Base-by-base conservation (phyloP, 1,140 invertebrate genomes). In the Polypedilum pembai region DNA sequence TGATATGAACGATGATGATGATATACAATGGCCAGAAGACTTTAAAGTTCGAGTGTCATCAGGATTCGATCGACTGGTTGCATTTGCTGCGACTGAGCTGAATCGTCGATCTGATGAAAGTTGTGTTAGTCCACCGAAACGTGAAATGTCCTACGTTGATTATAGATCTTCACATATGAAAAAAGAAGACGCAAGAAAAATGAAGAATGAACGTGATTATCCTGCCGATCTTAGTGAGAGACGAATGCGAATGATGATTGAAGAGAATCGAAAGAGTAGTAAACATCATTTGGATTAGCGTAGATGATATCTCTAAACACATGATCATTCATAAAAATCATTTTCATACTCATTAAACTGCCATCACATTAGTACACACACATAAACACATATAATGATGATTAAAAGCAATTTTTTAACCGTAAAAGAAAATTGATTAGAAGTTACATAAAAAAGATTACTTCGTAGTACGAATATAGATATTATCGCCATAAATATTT, bases 1-100 rank as follows among this genome's bases (percentile, higher is more conserved):
- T 78, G 81, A 82, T 73, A 79, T 85, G 79, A 75, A 82, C 78
- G 86, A 86, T 76, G 65, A 69, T 69, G 86, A 85, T 72, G 86
- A 89, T 77, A 21, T 69, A 18, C 85, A 92, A 79, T 93, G 91
- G 91, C 91, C 93, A 80, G 90, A 92, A 78, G 45, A 56, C 12
- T 56, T 56, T 56, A 56, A 56, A 56, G 45, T 56, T 1, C 89
- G 91, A 75, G 92, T 93, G 74, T 91, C 88, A 80, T 91, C 89
- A 74, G 90, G 91, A 18, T 94, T 94, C 82, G 92, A 94, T 83
- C 86, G 91, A 12, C 79, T 94, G 75, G 89, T 94, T 73, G 91
- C 91, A n/a, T 91, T 93, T 78, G 92, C 92, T 12, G 91, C 91
- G n/a, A 92, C 90, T 0, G 91, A 93, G 79, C 79, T 93, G 76